Conservation (phyloP, 2,888 invertebrate species). For the Pristionchus fissidentatus region DNA sequence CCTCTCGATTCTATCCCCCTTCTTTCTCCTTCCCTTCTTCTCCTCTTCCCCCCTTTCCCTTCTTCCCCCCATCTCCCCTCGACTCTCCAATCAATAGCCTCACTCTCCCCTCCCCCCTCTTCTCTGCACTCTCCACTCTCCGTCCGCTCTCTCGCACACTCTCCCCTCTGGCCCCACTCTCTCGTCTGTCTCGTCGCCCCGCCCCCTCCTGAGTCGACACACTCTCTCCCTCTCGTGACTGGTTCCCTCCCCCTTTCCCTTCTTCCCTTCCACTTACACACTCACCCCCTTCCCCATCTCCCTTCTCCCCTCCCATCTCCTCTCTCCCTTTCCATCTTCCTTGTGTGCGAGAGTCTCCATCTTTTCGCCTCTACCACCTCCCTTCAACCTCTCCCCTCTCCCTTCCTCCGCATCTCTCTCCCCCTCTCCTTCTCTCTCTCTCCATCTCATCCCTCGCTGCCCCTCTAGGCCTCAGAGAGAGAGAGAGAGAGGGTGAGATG, state of each 20-base stretch:
- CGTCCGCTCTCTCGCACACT: slow-evolving; percentile 10
- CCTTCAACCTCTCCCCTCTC: slow-evolving; percentile 50
- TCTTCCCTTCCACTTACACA: slow-evolving; percentile 13
- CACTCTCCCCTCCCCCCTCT: slow-evolving; percentile 38
- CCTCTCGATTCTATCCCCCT: neutral
- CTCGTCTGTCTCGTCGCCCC: neutral
- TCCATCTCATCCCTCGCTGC: slow-evolving; percentile 44
- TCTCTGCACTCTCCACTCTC: neutral
- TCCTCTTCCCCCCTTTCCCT: slow-evolving; percentile 1
- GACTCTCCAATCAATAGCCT: neutral
- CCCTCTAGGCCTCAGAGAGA: slow-evolving; percentile 44
- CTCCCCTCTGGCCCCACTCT: neutral
- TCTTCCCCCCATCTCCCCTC: slow-evolving; percentile 29
- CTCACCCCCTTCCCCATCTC: slow-evolving; percentile 34
- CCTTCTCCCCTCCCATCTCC: neutral
- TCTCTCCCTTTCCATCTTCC: slow-evolving; percentile 8
- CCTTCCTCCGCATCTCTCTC: slow-evolving; percentile 8
- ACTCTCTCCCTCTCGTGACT: slow-evolving; percentile 39
- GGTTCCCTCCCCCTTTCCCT: slow-evolving; percentile 30
- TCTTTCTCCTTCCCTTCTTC: neutral
- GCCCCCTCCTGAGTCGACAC: slow-evolving; percentile 18
- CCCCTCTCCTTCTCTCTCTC: slow-evolving; percentile 37
- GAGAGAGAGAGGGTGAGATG: slow-evolving; percentile 36
- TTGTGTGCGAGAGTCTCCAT: slow-evolving; percentile 33
- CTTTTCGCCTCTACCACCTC: slow-evolving; percentile 52